Conservation (phyloP, 2,888 invertebrate species). For the Heteropelma amictum region DNA sequence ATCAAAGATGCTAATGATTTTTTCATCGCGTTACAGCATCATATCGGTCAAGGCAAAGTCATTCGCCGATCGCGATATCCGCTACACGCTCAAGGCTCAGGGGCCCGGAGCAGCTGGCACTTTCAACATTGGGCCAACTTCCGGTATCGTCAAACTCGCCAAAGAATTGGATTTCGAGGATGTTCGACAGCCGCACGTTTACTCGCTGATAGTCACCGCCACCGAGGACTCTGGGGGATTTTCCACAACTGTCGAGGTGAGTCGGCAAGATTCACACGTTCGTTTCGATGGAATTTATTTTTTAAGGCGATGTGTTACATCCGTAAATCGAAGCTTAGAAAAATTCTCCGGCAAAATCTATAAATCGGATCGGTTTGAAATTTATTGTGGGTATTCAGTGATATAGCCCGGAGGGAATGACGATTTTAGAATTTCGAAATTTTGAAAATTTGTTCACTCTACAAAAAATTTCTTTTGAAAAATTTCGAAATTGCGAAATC, state of each 20-base stretch:
- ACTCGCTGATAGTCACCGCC: slow-evolving; percentile 94
- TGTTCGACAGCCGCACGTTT: slow-evolving; percentile 94
- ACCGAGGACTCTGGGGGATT: slow-evolving; percentile 99
- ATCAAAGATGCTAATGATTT: neutral
- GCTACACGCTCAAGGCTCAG: slow-evolving; percentile 96
- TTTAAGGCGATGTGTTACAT: too few relatives aligned
- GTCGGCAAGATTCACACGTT: slow-evolving; percentile 29
- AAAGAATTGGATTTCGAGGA: slow-evolving; percentile 99
- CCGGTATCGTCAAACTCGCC: slow-evolving; percentile 96
- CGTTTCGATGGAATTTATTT: neutral
- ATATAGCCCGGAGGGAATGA: too few relatives aligned
- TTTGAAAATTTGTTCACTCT: too few relatives aligned
- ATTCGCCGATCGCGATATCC: slow-evolving; percentile 96
- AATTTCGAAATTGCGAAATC: too few relatives aligned
- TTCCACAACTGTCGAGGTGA: slow-evolving; percentile 95
- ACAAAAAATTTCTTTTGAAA: too few relatives aligned
- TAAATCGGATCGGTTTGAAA: too few relatives aligned
- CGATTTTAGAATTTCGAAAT: too few relatives aligned
- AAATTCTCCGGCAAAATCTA: too few relatives aligned
- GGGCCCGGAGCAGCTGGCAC: slow-evolving; percentile 95
- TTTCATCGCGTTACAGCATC: slow-evolving; percentile 82
- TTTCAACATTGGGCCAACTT: slow-evolving; percentile 95
- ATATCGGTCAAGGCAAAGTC: slow-evolving; percentile 98
- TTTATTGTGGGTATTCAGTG: too few relatives aligned
- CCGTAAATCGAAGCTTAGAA: too few relatives aligned